phyloP scores from a whole-genome alignment of 2,888 invertebrate species.

The Synanthedon myopaeformis region DNA sequence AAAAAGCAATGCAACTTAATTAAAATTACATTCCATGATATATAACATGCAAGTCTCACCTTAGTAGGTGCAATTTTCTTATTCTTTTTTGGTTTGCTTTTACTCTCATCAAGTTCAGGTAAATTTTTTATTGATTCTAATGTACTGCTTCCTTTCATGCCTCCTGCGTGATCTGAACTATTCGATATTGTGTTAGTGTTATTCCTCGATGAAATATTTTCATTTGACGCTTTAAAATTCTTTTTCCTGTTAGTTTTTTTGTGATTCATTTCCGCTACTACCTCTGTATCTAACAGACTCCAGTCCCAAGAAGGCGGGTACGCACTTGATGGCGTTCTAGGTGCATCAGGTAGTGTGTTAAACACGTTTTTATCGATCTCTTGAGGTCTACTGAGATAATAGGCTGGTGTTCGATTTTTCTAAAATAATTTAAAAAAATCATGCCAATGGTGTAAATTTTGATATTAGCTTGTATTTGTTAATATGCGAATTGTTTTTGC shows the following conservation, averaged over 20 bases:
- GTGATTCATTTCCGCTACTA: constrained; percentile 51
- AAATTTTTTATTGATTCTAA: constrained; percentile 54
- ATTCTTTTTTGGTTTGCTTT: constrained; percentile 15
- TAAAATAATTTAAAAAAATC: constrained; percentile 40
- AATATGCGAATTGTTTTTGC: too few species aligned
- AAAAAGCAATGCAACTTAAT: constrained; percentile 59
- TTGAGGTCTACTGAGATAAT: constrained; percentile 79
- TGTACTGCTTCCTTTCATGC: constrained; percentile 57
- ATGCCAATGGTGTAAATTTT: too few species aligned
- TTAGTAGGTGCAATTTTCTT: constrained; percentile 26
- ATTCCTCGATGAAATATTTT: constrained; percentile 60
- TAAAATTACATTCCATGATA: constrained; percentile 29
- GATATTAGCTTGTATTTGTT: too few species aligned
- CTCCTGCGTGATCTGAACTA: constrained; percentile 32
- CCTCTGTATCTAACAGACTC: constrained; percentile 71
- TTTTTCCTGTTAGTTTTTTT: constrained; percentile 38
- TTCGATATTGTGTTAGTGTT: constrained; percentile 53
- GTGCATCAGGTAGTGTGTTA: constrained; percentile 82
- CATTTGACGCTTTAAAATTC: constrained; percentile 45
- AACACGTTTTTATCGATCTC: constrained; percentile 82
- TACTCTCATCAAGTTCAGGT: constrained; percentile 48
- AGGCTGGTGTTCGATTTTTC: constrained; percentile 86
- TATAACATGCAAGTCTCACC: constrained; percentile 46
- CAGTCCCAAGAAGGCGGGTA: constrained; percentile 81
- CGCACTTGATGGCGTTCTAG: constrained; percentile 78